These are phyloP conservation scores for Falcaria lacertinaria DNA, from an alignment of 2,888 invertebrate species.

Conservation along the genomic window DNA sequence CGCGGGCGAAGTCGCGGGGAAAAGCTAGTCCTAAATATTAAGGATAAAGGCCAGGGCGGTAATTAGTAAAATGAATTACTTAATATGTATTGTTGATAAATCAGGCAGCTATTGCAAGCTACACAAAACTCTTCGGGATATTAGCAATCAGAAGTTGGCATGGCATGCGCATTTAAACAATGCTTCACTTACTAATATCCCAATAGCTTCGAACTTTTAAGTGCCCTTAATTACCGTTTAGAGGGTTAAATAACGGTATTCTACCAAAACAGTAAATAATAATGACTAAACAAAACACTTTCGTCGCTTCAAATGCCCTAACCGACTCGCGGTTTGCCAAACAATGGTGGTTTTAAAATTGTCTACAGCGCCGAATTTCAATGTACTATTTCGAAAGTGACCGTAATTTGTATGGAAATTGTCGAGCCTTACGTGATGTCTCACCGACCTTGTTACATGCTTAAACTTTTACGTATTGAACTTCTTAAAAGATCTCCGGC, in stretches of 20 bases:
- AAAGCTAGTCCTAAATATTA: too few relatives aligned
- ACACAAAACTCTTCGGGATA: too few relatives aligned
- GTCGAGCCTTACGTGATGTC: conserved; percentile 52
- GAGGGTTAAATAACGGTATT: neutral
- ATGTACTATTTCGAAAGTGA: conserved; percentile 69
- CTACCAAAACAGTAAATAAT: neutral
- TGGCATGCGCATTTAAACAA: neutral
- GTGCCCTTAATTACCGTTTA: conserved; percentile 2
- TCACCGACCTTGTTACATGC: conserved; percentile 60
- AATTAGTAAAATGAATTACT: too few relatives aligned
- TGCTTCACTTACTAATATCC: neutral
- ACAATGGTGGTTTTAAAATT: conserved; percentile 55
- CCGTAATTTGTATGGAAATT: conserved; percentile 73
- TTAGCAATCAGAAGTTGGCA: too few relatives aligned
- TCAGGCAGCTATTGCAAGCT: too few relatives aligned
- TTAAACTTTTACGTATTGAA: conserved; percentile 42
- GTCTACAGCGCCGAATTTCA: conserved; percentile 53
- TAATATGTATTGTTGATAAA: too few relatives aligned
- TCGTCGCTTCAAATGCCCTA: conserved; percentile 4
- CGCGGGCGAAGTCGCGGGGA: too few relatives aligned
- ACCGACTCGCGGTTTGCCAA: conserved; percentile 21
- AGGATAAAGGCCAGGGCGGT: too few relatives aligned
- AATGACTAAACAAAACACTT: conserved; percentile 5
- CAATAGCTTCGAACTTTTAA: neutral
- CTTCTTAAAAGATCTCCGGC: conserved; percentile 16